Evolutionary conservation across 2,797 vertebrate genomes (phyloP), one percentile per base, ranked within the genome.

Genomic region (Phrynocephalus forsythii): DNA sequence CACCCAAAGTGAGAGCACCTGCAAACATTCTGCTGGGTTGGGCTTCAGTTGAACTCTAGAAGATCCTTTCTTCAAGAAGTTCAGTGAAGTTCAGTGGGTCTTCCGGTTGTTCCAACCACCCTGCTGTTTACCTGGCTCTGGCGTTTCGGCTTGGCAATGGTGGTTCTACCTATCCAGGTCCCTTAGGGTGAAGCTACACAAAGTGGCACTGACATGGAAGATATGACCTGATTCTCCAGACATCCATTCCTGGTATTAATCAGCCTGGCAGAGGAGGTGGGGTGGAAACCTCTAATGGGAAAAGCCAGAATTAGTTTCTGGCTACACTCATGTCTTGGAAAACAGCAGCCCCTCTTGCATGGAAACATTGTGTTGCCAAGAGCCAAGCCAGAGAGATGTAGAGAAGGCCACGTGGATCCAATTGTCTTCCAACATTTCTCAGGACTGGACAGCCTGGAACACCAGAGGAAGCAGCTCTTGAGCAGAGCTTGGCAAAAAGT

Each of bases 161-260:
- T 28, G 28, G 4, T 24, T 2, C 0, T 69, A 78, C 73, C 79
- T 69, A 60, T 83, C 80, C 7, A 0, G 11, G 63, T 26, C 18
- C 80, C 24, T 68, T 60, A 9, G 6, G 24, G 73, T 5, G 33
- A 56, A 48, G 6, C 15, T 28, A 7, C 20, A 3, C 68, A 48
- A 87, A 82, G 68, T 4, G 50, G 15, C 78, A 44, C 66, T 78
- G 80, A 87, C 28, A 0, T 28, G n/a, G 30, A 52, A 80, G 73
- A n/a, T 56, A 78, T 71, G 81, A 87, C 48, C 26, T 60, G 82
- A 30, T 56, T 79, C 20, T 48, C 68, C 44, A 69, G 50, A 38
- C 52, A 83, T 79, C 66, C 77, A 60, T 44, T 38, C 73, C 86
- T 87, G 81, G 66, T 56, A 78, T 83, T 69, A 78, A 78, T 83